Base-by-base conservation (phyloP, 1,140 invertebrate species). In the Magallana gigas region DNA sequence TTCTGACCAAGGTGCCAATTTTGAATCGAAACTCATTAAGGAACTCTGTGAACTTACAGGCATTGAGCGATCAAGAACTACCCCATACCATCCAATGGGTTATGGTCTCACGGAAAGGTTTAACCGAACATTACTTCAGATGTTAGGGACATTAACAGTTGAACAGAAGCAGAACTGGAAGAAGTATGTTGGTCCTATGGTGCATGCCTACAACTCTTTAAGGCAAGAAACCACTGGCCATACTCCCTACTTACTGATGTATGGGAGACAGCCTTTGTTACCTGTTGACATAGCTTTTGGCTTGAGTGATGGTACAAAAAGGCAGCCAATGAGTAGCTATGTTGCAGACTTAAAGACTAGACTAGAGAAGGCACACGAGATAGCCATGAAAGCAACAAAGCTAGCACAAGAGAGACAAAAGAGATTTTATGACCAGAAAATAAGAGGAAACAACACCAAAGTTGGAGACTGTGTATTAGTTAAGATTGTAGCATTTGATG, bases 1-100 rank as follows among this genome's bases (percentile, higher is more conserved):
- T 16, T 87, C 93, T 0, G 94, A 95, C 86, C 93, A 94, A 88
- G 94, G 94, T 8, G 36, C 85, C 11, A 89, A 92, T 71, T 92
- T 93, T 58, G 83, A 90, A 83, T 48, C 60, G 0, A 62, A 89
- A 60, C 12, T 92, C 0, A 90, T 92, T 8, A 62, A 85, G 5
- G 89, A 91, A 81, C 57, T 92, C 1, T 92, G 90, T 83, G 14
- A 81, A 11, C 16, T 89, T 4, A 57, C 88, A n/a, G 90, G 88
- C 12, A 91, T 89, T 3, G 57, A 89, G 48, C 88, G 88, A 84
- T 85, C 85, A 14, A 80, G 90, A 57, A 76, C 57, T 0, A 90
- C 91, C 0, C 85, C 86, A 89, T 91, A 84, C 88, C 83, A 92
- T 84, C 92, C 90, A 7, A 86, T 88, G 87, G 76, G 88, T 12